Percentiles rank a stretch among this genome's conserved stretches.
phyloP scores from a whole-genome alignment of 2,888 invertebrate genomes.

The Kryphioiulus occultus region DNA sequence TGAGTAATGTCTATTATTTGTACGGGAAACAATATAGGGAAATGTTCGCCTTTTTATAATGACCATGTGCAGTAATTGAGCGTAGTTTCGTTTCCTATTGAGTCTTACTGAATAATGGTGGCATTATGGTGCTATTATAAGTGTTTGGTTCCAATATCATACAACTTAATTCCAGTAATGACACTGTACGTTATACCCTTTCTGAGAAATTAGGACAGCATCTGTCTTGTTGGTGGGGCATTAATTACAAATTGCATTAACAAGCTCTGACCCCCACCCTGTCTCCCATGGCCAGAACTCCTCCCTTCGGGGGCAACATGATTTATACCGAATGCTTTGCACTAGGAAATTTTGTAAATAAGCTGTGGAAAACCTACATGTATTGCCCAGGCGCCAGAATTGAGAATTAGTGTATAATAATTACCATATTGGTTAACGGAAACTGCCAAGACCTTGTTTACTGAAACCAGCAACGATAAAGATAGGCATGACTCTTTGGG shows the following conservation, averaged over 20 bases:
- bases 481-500: neutral
- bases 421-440: neutral
- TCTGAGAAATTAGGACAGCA: slow-evolving; percentile 10
- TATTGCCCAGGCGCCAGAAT: neutral
- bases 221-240: slow-evolving; percentile 2
- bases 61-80: neutral
- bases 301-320: neutral
- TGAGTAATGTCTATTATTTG: no score
- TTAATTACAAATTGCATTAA: slow-evolving; percentile 21
- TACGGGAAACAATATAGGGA: no score
- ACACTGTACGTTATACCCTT: neutral
- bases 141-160: neutral
- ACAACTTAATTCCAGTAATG: neutral
- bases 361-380: neutral
- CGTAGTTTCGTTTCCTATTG: no score
- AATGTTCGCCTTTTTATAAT: neutral
- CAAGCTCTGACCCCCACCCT: neutral
- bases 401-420: no score
- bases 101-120: no score
- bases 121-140: neutral
- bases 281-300: neutral
- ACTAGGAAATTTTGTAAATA: neutral
- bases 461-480: neutral
- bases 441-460: neutral
- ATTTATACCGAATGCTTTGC: neutral